A percentile compares a stretch with the other conserved stretches of the same genome.
Evolutionary conservation across 2,113 vertebrate species (phyloP).

Genomic region (Prietella phreatophila): DNA sequence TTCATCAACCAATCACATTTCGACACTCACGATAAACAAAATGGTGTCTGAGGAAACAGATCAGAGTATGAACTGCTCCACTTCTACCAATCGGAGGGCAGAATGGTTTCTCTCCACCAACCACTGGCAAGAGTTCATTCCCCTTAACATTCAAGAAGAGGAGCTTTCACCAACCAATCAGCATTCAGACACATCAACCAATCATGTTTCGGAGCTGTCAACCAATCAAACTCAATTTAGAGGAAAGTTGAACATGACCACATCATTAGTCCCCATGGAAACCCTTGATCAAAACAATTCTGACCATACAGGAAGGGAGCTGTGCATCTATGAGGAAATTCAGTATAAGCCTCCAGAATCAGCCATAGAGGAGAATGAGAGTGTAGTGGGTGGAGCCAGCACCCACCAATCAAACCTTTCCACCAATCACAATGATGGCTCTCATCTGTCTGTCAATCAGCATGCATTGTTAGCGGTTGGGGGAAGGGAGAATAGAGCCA

Average conservation of each 20-base stretch:
- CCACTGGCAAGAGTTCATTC: slow-evolving; percentile 65
- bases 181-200: background rate
- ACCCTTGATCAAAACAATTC: background rate
- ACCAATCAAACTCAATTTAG: background rate
- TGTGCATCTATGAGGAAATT: slow-evolving; percentile 48
- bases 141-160: slow-evolving; percentile 46
- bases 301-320: slow-evolving; percentile 29
- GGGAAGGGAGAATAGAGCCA: background rate
- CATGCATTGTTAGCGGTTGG: background rate
- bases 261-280: background rate
- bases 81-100: slow-evolving; percentile 60
- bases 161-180: slow-evolving; percentile 21
- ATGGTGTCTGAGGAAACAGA: slow-evolving; percentile 33
- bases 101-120: slow-evolving; percentile 75
- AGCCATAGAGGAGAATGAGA: background rate
- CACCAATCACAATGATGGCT: background rate
- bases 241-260: background rate
- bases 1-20: slow-evolving; percentile 40
- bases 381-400: background rate
- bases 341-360: background rate
- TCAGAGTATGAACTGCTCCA: slow-evolving; percentile 39
- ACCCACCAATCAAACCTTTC: background rate
- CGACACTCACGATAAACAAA: slow-evolving; percentile 42
- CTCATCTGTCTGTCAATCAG: background rate
- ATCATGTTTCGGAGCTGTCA: background rate